Evolutionary conservation across 2,888 invertebrate genomes (phyloP), one percentile per base, ranked within the genome.

Genomic region (Chymomyza amoena): DNA sequence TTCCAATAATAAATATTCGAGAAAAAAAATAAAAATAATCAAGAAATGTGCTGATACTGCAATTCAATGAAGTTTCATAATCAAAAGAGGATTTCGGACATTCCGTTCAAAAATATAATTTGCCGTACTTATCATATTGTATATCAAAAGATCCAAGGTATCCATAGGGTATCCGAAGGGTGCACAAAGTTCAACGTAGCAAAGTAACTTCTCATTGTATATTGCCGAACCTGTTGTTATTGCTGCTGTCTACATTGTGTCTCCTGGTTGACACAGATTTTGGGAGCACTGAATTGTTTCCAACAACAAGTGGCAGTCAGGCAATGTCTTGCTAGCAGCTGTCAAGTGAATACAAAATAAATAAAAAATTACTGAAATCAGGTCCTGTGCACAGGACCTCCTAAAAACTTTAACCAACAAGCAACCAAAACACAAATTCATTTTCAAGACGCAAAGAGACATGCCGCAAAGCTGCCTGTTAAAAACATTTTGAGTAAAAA

Each of bases 401-500:
- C 32, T 32, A 64, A 56, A 36, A 54, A 64, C 52, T 18, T 39
- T 20, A 60, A 52, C 28, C n/a, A 13, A 13, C 45, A 32, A 52
- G 39, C 18, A 28, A n/a, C 61, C 56, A 61, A 50, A 51, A 62
- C 66, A 62, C 45, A 61, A 68, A 28, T 72, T 45, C 20, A 36
- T 6, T 61, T 63, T 56, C 25, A 51, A 36, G 36, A 65, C n/a
- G 18, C 20, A 16, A 25, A 72, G 28, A 25, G 28, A 78, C 76
- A 80, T 75, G 80, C 74, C 74, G 69, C 82, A 74, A 76, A 84
- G 79, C 84, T 84, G 61, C 69, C 72, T 76, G 50, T 67, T 79
- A 73, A 66, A 76, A 75, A 69, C 70, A 73, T 77, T 73, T 76
- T 78, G 72, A 72, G 72, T 77, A 73, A 77, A 82, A 79, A 84